These are phyloP conservation scores for Anguilla obscura DNA, from an alignment of 2,797 vertebrate species.

Conservation along the genomic window DNA sequence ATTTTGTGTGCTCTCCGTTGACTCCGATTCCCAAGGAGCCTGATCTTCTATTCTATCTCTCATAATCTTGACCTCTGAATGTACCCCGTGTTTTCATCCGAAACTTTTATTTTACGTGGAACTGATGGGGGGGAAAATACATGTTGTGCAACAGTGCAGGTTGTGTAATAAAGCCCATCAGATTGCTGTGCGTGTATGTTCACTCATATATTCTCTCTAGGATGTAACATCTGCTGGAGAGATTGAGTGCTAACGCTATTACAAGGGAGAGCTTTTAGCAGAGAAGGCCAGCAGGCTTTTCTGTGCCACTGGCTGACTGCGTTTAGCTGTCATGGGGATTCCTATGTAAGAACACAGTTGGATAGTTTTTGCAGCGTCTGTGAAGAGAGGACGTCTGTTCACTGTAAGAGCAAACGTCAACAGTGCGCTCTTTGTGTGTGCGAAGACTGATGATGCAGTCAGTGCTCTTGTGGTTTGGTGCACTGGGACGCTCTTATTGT, in stretches of 20 bases:
- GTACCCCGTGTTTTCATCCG: constrained; percentile 7
- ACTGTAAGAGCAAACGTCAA: background rate
- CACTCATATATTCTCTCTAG: background rate
- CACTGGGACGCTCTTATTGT: background rate
- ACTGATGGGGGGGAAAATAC: background rate
- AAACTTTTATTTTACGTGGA: background rate
- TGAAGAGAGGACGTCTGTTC: background rate
- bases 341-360: background rate
- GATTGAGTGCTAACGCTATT: background rate
- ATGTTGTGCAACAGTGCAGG: background rate
- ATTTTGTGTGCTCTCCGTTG: background rate
- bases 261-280: background rate
- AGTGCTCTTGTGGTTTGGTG: background rate
- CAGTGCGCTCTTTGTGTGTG: background rate
- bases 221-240: constrained; percentile 5
- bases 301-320: background rate
- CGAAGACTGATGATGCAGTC: background rate
- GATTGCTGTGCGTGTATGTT: background rate
- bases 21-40: background rate
- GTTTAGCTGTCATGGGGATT: background rate
- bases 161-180: background rate
- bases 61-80: constrained; percentile 7
- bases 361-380: constrained; percentile 28
- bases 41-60: background rate
- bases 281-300: background rate